Percentiles rank a stretch among this genome's conserved stretches.
phyloP scores from a whole-genome alignment of 2,888 invertebrate species.

The Arge pagana region DNA sequence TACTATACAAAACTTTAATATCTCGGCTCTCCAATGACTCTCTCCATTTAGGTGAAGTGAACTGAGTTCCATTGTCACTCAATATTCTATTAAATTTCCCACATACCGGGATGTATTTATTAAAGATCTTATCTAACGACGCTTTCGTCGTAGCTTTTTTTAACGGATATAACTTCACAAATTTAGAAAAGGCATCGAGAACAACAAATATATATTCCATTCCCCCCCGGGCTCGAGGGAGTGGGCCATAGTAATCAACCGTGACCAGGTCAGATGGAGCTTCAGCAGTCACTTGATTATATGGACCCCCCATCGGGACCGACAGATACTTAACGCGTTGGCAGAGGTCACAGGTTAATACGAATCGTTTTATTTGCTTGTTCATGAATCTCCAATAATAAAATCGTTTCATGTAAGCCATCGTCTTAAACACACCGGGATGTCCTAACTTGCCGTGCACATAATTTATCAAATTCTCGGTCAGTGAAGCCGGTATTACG shows the following conservation, averaged over 20 bases:
- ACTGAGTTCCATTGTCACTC: slow-evolving; percentile 15
- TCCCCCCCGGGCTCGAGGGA: slow-evolving; percentile 23
- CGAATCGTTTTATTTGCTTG: slow-evolving; percentile 17
- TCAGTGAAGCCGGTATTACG: too few relatives aligned
- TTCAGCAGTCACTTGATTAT: slow-evolving; percentile 4
- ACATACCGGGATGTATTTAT: slow-evolving; percentile 11
- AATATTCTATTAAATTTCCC: slow-evolving; percentile 18
- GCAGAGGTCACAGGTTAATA: slow-evolving; percentile 30
- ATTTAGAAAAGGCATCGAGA: slow-evolving; percentile 23
- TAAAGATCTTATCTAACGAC: slow-evolving; percentile 5
- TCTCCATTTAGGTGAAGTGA: neutral
- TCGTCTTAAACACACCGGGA: slow-evolving; percentile 25
- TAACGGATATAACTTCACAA: slow-evolving; percentile 24
- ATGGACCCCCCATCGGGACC: slow-evolving; percentile 10
- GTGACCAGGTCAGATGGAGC: slow-evolving; percentile 20
- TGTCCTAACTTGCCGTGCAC: slow-evolving; percentile 23
- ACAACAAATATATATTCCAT: slow-evolving; percentile 26
- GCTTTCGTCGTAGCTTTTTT: slow-evolving; percentile 22
- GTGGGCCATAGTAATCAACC: slow-evolving; percentile 25
- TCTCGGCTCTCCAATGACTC: neutral
- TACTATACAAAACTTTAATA: neutral
- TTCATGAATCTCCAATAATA: slow-evolving; percentile 24
- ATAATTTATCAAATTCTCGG: too few relatives aligned
- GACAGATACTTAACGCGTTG: slow-evolving; percentile 24
- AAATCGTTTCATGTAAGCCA: slow-evolving; percentile 16